Evolutionary conservation across 1,140 invertebrate genomes (phyloP), one percentile per base, ranked within the genome.

Genomic region (Yoshiicerus persimilis): DNA sequence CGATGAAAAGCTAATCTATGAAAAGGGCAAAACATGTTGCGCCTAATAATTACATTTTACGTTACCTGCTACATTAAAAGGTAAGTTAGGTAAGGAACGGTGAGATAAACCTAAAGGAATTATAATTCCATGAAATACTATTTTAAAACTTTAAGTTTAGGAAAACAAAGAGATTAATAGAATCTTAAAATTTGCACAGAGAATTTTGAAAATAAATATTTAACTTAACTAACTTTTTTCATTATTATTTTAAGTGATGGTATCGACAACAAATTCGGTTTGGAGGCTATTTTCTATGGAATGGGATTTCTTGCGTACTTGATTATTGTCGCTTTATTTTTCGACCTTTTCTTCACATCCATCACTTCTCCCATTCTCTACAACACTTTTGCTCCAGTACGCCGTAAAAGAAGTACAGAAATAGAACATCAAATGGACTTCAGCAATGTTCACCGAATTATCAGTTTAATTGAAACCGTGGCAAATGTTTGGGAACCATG

Each of bases 181-280:
- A 41, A 41, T 41, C 8, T 13, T 11, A 41, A 4, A 47, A 41
- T 41, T 4, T 47, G 1, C 20, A 3, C 20, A 70, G n/a, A 88
- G 56, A 41, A 30, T n/a, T 47, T 8, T 30, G 11, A 80, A 77
- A 38, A 39, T 75, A 66, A 25, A 23, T 86, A 27, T 38, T 38
- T 25, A 5, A 47, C 1, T 20, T 25, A 86, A 84, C 39, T 30
- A n/a, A 66, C 32, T 8, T 83, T 25, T n/a, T 25, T 85, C 10
- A 25, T 25, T 84, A 23, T 85, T 30, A 0, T 85, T n/a, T 77
- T 20, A 30, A 91, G 90, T 86, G 88, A 90, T 87, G 90, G 90
- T 16, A 91, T 91, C 25, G 90, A 91, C 75, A 91, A 91, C 66
- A 91, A 91, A 85, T 91, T 91, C 83, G 90, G 90, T 0, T 32